Base-by-base conservation (phyloP, 2,888 invertebrate species). In the Drosophila glabriapex region DNA sequence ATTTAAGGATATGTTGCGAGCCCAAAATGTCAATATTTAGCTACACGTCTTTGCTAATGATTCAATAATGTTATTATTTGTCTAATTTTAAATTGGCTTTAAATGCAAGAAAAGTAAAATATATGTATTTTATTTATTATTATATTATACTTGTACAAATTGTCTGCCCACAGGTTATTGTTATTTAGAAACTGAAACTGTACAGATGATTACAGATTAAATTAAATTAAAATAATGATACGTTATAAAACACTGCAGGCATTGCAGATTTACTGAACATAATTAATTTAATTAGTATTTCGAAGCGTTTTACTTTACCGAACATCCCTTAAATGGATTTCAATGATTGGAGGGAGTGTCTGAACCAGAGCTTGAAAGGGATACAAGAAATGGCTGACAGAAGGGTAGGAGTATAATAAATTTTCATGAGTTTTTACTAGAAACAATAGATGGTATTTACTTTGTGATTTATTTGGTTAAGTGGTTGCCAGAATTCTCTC, bases 371-470 rank as follows among this genome's bases (percentile, higher is more conserved):
- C 65, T 41, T 63, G 33, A 39, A n/a, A 59, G 22, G 55, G 62
- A 49, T 33, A 28, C 58, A 54, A 46, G 37, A 49, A 56, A 70
- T 55, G 80, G 33, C 76, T 80, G 80, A 66, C 76, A 67, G 68
- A n/a, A 54, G 35, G 64, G 64, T 49, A 66, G 73, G 67, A 76
- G 76, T 71, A 64, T 74, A 72, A 86, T 85, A 87, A 82, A 88
- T 85, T 87, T 82, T 85, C 80, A 82, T 80, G 88, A 82, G 80
- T 85, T 85, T 82, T 77, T 79, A 70, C 72, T 72, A 73, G 75
- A 85, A 85, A 85, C 85, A 87, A 85, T 85, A 82, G 88, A 88
- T 85, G 83, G 88, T 85, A 88, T 88, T 85, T 85, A 88, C 85
- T 82, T 82, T 82, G 83, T 87, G 87, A 87, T 87, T 84, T 84